Evolutionary conservation across 23 tunicate genomes (phyloP), one percentile per base, ranked within the genome.

Genomic region (Trididemnum nubilum): DNA sequence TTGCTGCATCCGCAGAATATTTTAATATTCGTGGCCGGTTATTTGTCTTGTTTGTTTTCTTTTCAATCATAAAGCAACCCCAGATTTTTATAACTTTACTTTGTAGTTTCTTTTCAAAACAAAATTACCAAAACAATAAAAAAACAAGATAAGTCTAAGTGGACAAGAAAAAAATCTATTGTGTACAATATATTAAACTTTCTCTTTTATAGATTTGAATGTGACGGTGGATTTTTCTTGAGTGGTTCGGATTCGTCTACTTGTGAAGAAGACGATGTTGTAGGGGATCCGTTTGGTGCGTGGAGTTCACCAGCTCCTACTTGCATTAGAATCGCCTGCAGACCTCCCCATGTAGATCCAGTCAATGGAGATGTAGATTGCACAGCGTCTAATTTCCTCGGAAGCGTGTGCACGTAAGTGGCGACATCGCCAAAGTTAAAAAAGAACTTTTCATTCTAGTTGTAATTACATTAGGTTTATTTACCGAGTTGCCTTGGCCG

Each of bases 361-460:
- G 35, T 36, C 22, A 65, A 85, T 50, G 93, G 93, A 24, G 30
- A 1, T 33, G 93, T 88, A 18, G 35, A 1, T 2, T 88, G 93
- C 38, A 24, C 77, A 32, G 33, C 82, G 26, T 9, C 28, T n/a
- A 82, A 88, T 74, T 33, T 51, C 34, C 26, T 35, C 25, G 83
- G 83, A 21, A 82, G 83, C 34, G 71, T 65, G 7, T 88, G 93
- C 87, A 50, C 31, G 83, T 88, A 44, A 49, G 86, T 0, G 0
- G 64, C n/a, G n/a, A n/a, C n/a, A n/a, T n/a, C 74, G 0, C 28
- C 27, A 23, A 63, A 19, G 25, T 24, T 63, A 5, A 63, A 63
- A 15, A 26, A 63, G 28, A 63, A n/a, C n/a, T n/a, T 50, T 50
- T 12, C 57, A 12, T 12, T 50, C 57, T 12, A 12, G 12, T 12